Evolutionary conservation across 2,113 vertebrate genomes (phyloP).

Genomic region (Lycaon pictus): DNA sequence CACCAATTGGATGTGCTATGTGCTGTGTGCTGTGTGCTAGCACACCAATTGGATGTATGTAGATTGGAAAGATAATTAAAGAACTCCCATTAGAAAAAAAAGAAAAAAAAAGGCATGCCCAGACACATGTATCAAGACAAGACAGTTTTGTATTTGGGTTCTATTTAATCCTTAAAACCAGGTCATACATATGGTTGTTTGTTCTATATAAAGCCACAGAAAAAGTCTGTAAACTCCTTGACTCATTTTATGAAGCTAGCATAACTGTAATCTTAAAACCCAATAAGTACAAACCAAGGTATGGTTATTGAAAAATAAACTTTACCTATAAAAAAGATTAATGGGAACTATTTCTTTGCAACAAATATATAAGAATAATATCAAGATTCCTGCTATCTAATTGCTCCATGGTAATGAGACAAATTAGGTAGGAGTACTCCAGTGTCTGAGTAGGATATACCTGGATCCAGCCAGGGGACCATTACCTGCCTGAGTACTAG

Average conservation of each 20-base stretch:
- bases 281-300: background rate
- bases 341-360: background rate
- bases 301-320: background rate
- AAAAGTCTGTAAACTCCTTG: background rate
- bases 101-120: background rate
- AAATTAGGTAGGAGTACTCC: background rate
- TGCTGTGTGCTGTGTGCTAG: too few species aligned
- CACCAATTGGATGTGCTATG: too few species aligned
- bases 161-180: background rate
- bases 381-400: background rate
- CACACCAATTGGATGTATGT: background rate
- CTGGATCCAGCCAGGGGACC: background rate
- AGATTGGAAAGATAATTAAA: slow-evolving; percentile 25
- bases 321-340: background rate
- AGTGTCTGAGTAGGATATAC: background rate
- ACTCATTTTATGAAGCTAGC: background rate
- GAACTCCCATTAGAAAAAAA: background rate
- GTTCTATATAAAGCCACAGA: background rate
- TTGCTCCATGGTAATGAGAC: background rate
- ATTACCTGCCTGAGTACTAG: background rate
- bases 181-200: background rate
- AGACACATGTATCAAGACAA: background rate
- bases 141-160: background rate
- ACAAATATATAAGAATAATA: background rate
- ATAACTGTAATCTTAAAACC: slow-evolving; percentile 22